A percentile compares a stretch with the other conserved stretches of the same genome.
phyloP scores from a whole-genome alignment of 2,797 vertebrate species.

The Gambusia yucatana region DNA sequence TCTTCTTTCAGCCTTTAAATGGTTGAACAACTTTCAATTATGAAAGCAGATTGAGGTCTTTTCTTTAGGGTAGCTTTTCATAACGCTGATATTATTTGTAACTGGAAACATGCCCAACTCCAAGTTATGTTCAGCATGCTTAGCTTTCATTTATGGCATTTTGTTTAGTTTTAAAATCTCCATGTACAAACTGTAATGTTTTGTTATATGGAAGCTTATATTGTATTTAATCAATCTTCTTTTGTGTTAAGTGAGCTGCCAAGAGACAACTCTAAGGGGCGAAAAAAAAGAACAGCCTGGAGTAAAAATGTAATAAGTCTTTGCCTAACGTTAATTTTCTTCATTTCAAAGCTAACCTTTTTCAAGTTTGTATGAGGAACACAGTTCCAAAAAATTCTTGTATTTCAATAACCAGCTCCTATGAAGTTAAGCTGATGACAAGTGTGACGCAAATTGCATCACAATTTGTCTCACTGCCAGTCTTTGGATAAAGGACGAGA shows the following conservation, averaged over 20 bases:
- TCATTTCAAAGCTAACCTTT: neutral
- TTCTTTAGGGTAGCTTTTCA: neutral
- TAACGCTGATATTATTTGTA: too few species aligned
- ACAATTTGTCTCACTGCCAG: constrained; percentile 60
- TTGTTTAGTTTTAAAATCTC: neutral
- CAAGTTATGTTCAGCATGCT: neutral
- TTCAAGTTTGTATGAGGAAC: neutral
- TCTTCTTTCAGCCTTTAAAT: neutral
- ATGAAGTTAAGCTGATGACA: constrained; percentile 19
- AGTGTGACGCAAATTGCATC: constrained; percentile 62
- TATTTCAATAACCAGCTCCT: neutral
- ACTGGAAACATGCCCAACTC: too few species aligned
- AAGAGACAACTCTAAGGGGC: neutral
- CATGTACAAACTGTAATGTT: neutral
- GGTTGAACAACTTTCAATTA: neutral
- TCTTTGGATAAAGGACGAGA: constrained; percentile 33
- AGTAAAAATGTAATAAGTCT: neutral
- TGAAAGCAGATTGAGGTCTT: neutral
- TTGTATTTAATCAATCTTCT: neutral
- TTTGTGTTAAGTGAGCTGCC: neutral
- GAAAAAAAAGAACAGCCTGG: neutral
- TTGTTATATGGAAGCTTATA: neutral
- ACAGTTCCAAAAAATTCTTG: neutral
- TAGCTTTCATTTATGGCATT: neutral
- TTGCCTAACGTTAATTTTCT: neutral